Conservation (phyloP, 2,888 invertebrate genomes). For the Stenodera caucasica region DNA sequence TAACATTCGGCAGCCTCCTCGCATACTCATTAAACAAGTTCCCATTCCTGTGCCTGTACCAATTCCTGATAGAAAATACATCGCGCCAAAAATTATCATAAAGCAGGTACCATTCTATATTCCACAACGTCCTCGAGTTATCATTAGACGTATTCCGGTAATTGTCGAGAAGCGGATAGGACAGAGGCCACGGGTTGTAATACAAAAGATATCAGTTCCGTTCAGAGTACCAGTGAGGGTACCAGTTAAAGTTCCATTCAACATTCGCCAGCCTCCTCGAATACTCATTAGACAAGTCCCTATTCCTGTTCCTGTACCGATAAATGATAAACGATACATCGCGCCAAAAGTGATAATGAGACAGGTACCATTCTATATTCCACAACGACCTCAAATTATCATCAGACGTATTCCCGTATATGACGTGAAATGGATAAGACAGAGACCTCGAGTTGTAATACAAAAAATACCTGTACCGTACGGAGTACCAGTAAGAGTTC, state of each 20-base stretch:
- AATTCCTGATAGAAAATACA: too few species aligned
- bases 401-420: neutral
- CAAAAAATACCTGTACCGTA: neutral
- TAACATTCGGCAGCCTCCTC: neutral
- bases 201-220: too few species aligned
- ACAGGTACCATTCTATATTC: conserved; percentile 7
- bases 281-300: neutral
- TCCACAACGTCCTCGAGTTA: neutral
- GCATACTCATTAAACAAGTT: neutral
- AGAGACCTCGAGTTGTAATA: neutral
- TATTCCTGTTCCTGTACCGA: neutral
- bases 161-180: too few species aligned
- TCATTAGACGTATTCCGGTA: too few species aligned
- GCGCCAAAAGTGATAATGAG: neutral
- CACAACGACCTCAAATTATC: neutral
- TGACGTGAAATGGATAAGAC: neutral
- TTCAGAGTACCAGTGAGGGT: too few species aligned
- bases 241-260: neutral
- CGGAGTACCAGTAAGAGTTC: neutral
- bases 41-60: neutral
- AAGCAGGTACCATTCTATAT: neutral
- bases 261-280: neutral
- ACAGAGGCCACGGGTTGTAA: too few species aligned
- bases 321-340: neutral
- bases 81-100: too few species aligned